Evolutionary conservation across 2,797 vertebrate species (phyloP).

Genomic region (Chrosomus eos): DNA sequence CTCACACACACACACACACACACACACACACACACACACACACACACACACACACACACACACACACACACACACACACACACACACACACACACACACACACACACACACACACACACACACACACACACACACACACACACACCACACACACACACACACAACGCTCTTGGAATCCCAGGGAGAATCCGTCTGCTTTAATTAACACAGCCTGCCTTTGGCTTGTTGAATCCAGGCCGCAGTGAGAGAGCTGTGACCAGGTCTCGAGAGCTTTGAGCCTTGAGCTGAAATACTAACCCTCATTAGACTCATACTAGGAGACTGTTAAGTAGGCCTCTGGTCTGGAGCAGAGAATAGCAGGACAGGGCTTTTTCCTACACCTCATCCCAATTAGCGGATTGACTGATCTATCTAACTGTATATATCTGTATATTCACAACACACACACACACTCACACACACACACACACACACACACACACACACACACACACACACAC

Average conservation of each 20-base stretch:
- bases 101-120: no score
- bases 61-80: no score
- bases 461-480: no score
- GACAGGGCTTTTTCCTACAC: slow-evolving; percentile 1
- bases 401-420: not conserved
- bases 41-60: no score
- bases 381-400: not conserved
- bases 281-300: slow-evolving; percentile 32
- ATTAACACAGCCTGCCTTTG: slow-evolving; percentile 53
- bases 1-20: no score
- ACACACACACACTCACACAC: no score
- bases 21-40: no score
- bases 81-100: no score
- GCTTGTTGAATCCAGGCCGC: slow-evolving; percentile 33
- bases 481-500: no score
- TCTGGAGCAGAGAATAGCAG: not conserved
- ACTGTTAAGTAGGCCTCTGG: not conserved
- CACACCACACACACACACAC: no score
- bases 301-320: slow-evolving; percentile 32
- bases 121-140: no score
- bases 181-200: slow-evolving; percentile 52
- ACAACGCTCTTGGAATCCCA: slow-evolving; percentile 21
- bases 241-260: slow-evolving; percentile 32
- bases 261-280: slow-evolving; percentile 26
- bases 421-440: no score